Evolutionary conservation across 2,797 vertebrate genomes (phyloP), one percentile per base, ranked within the genome.

Genomic region (Oreortyx pictus): DNA sequence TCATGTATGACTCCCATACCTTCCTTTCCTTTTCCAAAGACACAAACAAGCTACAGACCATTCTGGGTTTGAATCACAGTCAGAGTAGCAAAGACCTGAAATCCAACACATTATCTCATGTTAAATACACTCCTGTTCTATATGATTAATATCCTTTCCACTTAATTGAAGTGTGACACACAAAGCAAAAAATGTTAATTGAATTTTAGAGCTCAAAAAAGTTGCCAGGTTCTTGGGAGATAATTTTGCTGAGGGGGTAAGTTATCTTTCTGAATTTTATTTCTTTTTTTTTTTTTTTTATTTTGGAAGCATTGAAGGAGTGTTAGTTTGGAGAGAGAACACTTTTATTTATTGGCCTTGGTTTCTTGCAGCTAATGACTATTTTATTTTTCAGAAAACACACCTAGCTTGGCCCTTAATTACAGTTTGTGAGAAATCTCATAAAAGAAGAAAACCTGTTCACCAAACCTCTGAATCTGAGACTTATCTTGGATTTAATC

Each of bases 131-230:
- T 72, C 80, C 89, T 71, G 68, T 33, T 76, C 62, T 41, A 17
- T 29, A 35, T 44, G 70, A 78, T 89, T 65, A 89, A 70, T 82
- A 57, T 39, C 67, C 82, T 86, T 33, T 49, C 84, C 52, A 9
- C 65, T 90, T 93, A 92, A 95, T 83, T 73, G 82, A 90, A 88
- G 82, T 5, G 68, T 94, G 68, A 89, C 87, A 78, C 67, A 62
- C 60, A 83, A 72, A 86, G 82, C 67, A 67, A 87, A 76, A 65
- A 89, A 93, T 60, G 82, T 71, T 94, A 94, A 95, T 93, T 94
- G 64, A 92, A 93, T 92, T 83, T 86, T 90, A 93, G 74, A 49
- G 88, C 78, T 84, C 74, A 14, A 46, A 44, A 24, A 85, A 60
- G 82, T 62, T 81, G 86, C 90, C 54, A 89, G 91, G 44, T 89